Evolutionary conservation across 1,140 invertebrate genomes (phyloP), one percentile per base, ranked within the genome.

Genomic region (Pseudomyrmex flavicornis): DNA sequence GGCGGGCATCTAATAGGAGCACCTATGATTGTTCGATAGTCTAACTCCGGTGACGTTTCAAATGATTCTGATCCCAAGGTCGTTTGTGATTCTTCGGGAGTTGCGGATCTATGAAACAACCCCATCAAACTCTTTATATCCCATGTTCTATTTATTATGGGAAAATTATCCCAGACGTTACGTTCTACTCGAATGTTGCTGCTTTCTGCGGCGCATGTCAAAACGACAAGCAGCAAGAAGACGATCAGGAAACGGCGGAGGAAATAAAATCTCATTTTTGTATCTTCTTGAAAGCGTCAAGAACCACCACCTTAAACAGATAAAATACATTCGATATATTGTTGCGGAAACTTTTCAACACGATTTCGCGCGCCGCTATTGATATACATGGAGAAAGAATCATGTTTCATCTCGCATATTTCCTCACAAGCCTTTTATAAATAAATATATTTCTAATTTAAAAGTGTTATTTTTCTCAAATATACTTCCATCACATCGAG

Each of bases 251-350:
- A 70, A 80, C 44, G 65, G 68, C 56, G 35, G 12, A 54, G 65
- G 15, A 58, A 79, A 80, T 80, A 70, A 80, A 80, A 80, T 80
- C 54, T 70, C 76, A 80, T 80, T 72, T 59, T 46, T 70, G 54
- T 70, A 48, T 61, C 44, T 46, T 13, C 26, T 12, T 9, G 66
- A 59, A 50, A 46, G 35, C 20, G 54, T 50, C 2, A 12, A n/a
- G 12, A 35, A 48, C 13, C 58, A 35, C 44, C 22, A 72, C 66
- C 76, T 80, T 80, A 59, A 80, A 80, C 56, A 72, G 48, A 17
- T 59, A 70, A 59, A 80, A 10, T 35, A 69, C 13, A 15, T 50
- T 70, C 66, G 44, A 80, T 61, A 26, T 2, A 35, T 72, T 59
- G 46, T 69, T 35, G 54, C 15, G 66, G 50, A 26, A 35, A 48